Base-by-base conservation (phyloP, 2,888 invertebrate species). In the Drosophila ezoana region DNA sequence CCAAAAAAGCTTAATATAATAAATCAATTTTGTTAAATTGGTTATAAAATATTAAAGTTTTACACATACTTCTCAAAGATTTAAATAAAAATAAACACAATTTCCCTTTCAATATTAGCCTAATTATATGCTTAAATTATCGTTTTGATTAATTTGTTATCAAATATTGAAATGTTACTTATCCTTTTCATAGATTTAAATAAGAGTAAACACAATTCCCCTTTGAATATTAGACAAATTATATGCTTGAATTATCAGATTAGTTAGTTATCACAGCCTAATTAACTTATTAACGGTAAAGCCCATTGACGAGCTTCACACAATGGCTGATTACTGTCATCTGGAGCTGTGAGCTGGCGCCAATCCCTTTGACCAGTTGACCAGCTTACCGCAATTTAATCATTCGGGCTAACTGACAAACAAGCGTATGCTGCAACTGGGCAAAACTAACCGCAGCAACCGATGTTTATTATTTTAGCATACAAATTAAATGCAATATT, bases 391-490 rank as follows among this genome's bases (percentile, higher is more conserved):
- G 57, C 85, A 85, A 86, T 86, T 79, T 76, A 83, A 88, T 86
- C 88, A 83, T 79, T 79, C 45, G 44, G 69, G 49, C 72, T 45
- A 61, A 54, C 57, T 65, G 65, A 71, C 71, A 80, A 76, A 74
- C 45, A 73, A 58, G 37, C 64, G 45, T 3, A 11, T 44, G 44
- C 58, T 59, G 44, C 52, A 61, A 54, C 56, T 61, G 58, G 60
- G 49, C 40, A 52, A 64, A 67, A 63, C 62, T 35, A 71, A 73
- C 85, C 85, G 41, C 88, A 79, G 52, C 63, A 76, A 75, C 81
- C 77, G 86, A 86, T 85, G 79, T 85, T 85, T 85, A 88, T 85
- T 86, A 88, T 85, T 83, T 88, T 77, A 84, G 84, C 88, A 83
- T 77, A 67, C 79, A 76, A 83, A 88, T 83, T 73, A 77, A 83